phyloP scores from a whole-genome alignment of 1,140 invertebrate species.

The Stegodyphus dumicola region DNA sequence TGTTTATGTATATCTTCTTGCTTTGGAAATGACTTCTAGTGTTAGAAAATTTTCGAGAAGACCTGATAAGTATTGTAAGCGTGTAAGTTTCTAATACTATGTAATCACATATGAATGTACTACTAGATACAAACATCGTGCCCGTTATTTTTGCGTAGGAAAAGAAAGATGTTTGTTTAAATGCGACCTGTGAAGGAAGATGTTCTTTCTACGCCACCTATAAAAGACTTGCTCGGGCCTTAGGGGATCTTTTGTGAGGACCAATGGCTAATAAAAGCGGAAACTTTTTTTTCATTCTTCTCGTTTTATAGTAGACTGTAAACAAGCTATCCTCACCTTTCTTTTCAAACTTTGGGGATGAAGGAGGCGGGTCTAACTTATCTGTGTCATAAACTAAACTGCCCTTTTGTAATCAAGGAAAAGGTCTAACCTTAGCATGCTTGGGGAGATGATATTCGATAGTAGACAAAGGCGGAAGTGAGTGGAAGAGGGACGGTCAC shows the following conservation, averaged over 20 bases:
- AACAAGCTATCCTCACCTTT: constrained; percentile 59
- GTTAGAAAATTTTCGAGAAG: no score
- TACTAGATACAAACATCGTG: no score
- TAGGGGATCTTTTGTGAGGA: constrained; percentile 49
- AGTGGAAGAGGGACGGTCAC: background rate
- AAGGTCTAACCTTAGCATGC: constrained; percentile 39
- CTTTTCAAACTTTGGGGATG: constrained; percentile 47
- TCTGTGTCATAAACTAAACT: constrained; percentile 59
- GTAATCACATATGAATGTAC: no score
- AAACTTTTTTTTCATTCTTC: constrained; percentile 56
- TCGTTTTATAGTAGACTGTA: constrained; percentile 58
- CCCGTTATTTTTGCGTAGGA: no score
- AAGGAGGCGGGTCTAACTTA: constrained; percentile 1
- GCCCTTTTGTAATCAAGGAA: constrained; percentile 57
- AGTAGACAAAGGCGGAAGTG: constrained; percentile 12
- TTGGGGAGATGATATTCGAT: constrained; percentile 18
- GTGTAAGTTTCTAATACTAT: no score
- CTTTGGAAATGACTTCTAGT: no score
- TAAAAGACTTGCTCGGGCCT: constrained; percentile 43
- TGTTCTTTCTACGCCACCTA: constrained; percentile 23
- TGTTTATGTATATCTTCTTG: no score
- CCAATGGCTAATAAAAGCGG: constrained; percentile 45
- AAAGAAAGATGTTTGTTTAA: no score
- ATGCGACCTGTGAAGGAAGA: background rate
- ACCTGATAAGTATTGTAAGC: no score